Percentiles rank a stretch among this genome's conserved stretches.
Conservation (phyloP, 1,140 invertebrate species). For the Samia ricini region DNA sequence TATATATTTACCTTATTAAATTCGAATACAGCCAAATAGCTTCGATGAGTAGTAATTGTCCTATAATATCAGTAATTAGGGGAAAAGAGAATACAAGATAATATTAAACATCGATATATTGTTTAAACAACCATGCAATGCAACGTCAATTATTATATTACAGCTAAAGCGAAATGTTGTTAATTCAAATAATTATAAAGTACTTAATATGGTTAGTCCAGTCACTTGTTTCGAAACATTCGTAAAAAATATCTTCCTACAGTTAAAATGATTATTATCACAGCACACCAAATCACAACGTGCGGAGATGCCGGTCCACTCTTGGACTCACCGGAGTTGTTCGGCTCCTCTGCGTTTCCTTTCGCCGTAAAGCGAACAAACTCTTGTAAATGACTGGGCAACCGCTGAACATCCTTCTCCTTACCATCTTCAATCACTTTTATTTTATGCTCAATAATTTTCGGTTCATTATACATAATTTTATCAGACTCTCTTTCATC, state of each 20-base stretch:
- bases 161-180: conserved; percentile 6
- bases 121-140: conserved; percentile 35
- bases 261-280: conserved; percentile 64
- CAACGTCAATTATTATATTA: conserved; percentile 20
- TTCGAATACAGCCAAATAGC: background rate
- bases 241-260: conserved; percentile 62
- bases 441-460: conserved; percentile 76
- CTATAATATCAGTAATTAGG: background rate
- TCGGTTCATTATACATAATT: conserved; percentile 66
- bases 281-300: conserved; percentile 71
- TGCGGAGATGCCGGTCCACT: conserved; percentile 57
- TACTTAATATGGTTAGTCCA: conserved; percentile 14
- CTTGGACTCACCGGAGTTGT: conserved; percentile 59
- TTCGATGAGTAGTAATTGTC: background rate
- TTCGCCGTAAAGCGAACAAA: conserved; percentile 82
- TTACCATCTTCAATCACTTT: conserved; percentile 81
- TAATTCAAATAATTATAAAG: conserved; percentile 3
- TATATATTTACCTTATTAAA: background rate
- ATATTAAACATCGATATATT: background rate
- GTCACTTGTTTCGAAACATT: conserved; percentile 51
- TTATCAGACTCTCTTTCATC: conserved; percentile 58
- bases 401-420: conserved; percentile 78
- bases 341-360: conserved; percentile 75
- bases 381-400: conserved; percentile 87
- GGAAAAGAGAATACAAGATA: background rate